phyloP scores from a whole-genome alignment of 2,888 invertebrate genomes.

The Cantharis lateralis region DNA sequence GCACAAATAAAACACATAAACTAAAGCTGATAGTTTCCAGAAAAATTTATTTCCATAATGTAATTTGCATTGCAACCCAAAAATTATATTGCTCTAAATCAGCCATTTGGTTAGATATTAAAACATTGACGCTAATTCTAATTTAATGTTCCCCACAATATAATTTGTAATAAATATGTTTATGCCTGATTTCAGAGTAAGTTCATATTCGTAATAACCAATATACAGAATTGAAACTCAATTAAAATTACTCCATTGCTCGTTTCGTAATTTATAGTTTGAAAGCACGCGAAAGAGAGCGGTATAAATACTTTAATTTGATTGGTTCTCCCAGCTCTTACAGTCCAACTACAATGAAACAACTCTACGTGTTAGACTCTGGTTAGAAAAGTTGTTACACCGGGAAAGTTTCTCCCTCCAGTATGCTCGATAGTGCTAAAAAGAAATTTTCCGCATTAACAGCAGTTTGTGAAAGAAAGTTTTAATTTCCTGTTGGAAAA shows the following conservation, averaged over 20 bases:
- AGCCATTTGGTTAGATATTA: not conserved
- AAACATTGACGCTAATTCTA: not conserved
- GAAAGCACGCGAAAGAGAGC: too few species aligned
- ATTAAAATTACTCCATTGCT: not conserved
- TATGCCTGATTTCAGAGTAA: not conserved
- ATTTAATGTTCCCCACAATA: not conserved
- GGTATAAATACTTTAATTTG: too few species aligned
- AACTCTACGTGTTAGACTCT: not conserved
- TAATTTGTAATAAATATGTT: not conserved
- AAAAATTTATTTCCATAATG: not conserved
- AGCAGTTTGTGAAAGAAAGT: not conserved
- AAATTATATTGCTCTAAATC: not conserved
- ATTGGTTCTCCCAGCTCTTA: too few species aligned
- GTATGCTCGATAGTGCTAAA: not conserved
- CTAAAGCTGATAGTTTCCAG: not conserved
- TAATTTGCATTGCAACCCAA: not conserved
- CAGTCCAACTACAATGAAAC: too few species aligned
- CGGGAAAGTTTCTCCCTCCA: not conserved
- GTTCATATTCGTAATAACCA: not conserved
- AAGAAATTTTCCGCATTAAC: not conserved
- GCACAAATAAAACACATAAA: not conserved
- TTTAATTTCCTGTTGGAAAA: not conserved
- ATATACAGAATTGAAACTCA: not conserved
- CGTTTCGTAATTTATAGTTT: not conserved
- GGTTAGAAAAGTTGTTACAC: not conserved